phyloP scores from a whole-genome alignment of 2,113 vertebrate genomes.

The Ranitomeya imitator region DNA sequence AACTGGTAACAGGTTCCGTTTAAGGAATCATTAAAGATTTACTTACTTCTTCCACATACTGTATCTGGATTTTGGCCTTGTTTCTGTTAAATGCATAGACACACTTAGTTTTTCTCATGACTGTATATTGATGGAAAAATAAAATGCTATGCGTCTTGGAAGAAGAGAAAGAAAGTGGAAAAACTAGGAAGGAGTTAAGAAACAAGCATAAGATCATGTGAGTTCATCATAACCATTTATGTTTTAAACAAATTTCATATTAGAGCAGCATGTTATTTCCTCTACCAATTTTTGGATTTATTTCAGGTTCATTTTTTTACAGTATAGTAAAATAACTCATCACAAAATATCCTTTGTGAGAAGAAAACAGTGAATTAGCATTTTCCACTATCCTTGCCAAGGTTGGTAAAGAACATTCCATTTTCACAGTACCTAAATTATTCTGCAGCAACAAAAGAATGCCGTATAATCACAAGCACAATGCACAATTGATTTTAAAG shows the following conservation, averaged over 20 bases:
- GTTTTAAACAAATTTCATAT: neutral
- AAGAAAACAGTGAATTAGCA: constrained; percentile 61
- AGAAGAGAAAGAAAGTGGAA: too few species aligned
- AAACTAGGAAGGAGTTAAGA: neutral
- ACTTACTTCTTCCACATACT: too few species aligned
- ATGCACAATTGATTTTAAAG: neutral
- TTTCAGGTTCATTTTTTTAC: constrained; percentile 30
- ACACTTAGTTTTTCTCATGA: too few species aligned
- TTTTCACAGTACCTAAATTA: constrained; percentile 55
- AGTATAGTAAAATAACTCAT: constrained; percentile 62
- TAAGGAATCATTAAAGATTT: too few species aligned
- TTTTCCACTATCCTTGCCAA: constrained; percentile 72
- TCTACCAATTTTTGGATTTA: constrained; percentile 12
- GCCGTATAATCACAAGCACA: neutral
- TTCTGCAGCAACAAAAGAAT: constrained; percentile 23
- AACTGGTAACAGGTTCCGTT: too few species aligned
- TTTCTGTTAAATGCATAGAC: too few species aligned
- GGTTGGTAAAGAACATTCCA: constrained; percentile 67
- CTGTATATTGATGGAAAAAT: too few species aligned
- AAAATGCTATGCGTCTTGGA: too few species aligned
- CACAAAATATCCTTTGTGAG: constrained; percentile 67
- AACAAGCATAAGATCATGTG: neutral
- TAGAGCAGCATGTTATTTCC: constrained; percentile 40
- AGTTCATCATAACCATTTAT: neutral
- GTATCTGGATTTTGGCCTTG: too few species aligned